A percentile compares a stretch with the other conserved stretches of the same genome.
phyloP scores from a whole-genome alignment of 2,797 vertebrate species.

The Takifugu rubripes region DNA sequence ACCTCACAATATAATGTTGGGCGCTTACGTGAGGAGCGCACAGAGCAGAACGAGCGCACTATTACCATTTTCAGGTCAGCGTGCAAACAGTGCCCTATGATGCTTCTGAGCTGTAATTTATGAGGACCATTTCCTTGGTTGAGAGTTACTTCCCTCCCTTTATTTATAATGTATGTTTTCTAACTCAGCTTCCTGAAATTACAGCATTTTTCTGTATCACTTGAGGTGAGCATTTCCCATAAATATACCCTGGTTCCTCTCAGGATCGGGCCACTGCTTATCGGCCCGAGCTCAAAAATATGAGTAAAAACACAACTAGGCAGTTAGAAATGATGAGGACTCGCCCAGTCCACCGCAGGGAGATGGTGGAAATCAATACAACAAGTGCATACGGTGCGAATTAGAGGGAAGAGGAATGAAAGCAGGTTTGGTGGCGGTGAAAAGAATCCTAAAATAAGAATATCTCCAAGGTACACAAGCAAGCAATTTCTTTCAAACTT shows the following conservation, averaged over 20 bases:
- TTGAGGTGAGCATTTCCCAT: slow-evolving; percentile 27
- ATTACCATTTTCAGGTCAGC: slow-evolving; percentile 36
- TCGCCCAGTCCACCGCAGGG: slow-evolving; percentile 4
- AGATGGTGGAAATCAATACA: slow-evolving; percentile 33
- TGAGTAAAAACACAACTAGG: slow-evolving; percentile 25
- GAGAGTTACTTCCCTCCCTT: slow-evolving; percentile 28
- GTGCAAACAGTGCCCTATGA: slow-evolving; percentile 32
- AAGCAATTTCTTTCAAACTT: slow-evolving; percentile 6
- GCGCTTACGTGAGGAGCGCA: background rate
- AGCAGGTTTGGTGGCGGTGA: background rate
- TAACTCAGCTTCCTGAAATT: slow-evolving; percentile 37
- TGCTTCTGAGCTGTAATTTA: slow-evolving; percentile 46
- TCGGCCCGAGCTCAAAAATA: slow-evolving; percentile 26
- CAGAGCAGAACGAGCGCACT: slow-evolving; percentile 8
- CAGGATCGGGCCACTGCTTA: slow-evolving; percentile 5
- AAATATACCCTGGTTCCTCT: no score
- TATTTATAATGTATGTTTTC: slow-evolving; percentile 22
- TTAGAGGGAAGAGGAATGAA: slow-evolving; percentile 14
- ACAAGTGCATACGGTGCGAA: slow-evolving; percentile 18
- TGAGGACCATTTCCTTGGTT: slow-evolving; percentile 21
- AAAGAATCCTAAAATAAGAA: slow-evolving; percentile 15
- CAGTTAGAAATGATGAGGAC: slow-evolving; percentile 16
- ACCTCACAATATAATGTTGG: slow-evolving; percentile 14
- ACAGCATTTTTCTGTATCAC: slow-evolving; percentile 29
- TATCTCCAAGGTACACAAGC: background rate